Base-by-base conservation (phyloP, 2,888 invertebrate species). In the Acheta domesticus region DNA sequence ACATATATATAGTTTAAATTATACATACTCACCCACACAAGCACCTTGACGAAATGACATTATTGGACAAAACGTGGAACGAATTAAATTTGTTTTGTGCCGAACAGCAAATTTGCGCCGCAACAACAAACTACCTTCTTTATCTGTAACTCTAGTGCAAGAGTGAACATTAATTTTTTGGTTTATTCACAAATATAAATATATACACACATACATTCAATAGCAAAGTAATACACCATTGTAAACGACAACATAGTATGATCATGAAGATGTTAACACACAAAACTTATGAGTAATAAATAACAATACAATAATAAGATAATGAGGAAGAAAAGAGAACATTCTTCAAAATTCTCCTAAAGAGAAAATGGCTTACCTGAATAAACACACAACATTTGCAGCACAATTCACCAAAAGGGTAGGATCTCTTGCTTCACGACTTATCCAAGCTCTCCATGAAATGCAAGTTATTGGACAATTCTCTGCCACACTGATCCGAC, bases 31-130 rank as follows among this genome's bases (percentile, higher is more conserved):
- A 91, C 91, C 90, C 82, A 94, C 92, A 88, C 94, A 94, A 80
- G 93, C 93, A 82, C 94, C 94, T 87, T 93, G 92, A 78, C 93
- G 88, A 87, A 94, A 94, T 82, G 94, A 94, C 93, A 94, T 94
- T 82, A 93, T 91, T 11, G 96, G 95, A 85, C 96, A 96, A 88
- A 96, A 96, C 8, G 93, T 92, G 49, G 95, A 94, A 83, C 90
- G 89, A 36, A 95, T 90, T 82, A 89, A 86, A 84, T 89, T 88
- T 76, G 86, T 87, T 78, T 88, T 87, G 86, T 94, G 94, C 77
- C 88, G 86, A 82, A 93, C 90, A 77, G 89, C 89, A 86, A 93
- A 93, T 76, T 91, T 91, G 84, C 91, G 89, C 86, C 91, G 91
- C 77, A 93, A 86, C 78, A 89, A 87, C 76, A 94, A 86, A 74